Conservation (phyloP, 2,113 vertebrate genomes). For the Chaetura pelagica region DNA sequence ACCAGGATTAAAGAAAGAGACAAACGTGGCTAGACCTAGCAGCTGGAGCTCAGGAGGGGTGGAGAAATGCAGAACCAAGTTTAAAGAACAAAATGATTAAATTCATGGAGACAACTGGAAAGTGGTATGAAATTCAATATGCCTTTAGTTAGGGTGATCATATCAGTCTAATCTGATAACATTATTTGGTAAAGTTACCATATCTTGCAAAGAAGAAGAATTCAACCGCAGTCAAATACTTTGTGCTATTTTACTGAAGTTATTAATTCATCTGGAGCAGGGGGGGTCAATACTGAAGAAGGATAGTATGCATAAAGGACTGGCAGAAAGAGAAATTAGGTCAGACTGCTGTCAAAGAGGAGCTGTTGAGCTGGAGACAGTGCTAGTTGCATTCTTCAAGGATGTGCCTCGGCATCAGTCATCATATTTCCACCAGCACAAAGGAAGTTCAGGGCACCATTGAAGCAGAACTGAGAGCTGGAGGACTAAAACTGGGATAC, state of each 20-base stretch:
- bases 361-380: background rate
- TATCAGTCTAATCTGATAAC: background rate
- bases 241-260: background rate
- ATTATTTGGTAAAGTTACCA: background rate
- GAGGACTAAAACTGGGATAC: background rate
- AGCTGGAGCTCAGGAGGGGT: background rate
- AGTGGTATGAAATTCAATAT: background rate
- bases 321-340: background rate
- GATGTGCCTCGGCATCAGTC: background rate
- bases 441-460: background rate
- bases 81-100: background rate
- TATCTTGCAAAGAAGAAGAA: background rate
- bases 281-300: background rate
- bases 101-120: background rate
- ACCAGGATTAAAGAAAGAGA: background rate
- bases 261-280: background rate
- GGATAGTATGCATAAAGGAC: background rate
- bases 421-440: background rate
- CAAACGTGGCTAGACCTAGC: background rate
- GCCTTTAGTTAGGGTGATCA: background rate
- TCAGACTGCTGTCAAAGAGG: background rate
- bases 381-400: background rate
- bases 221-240: background rate
- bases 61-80: background rate
- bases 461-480: background rate